A percentile compares a stretch with the other conserved stretches of the same genome.
Conservation (phyloP, 1,140 invertebrate genomes). For the Dendroctonus valens region DNA sequence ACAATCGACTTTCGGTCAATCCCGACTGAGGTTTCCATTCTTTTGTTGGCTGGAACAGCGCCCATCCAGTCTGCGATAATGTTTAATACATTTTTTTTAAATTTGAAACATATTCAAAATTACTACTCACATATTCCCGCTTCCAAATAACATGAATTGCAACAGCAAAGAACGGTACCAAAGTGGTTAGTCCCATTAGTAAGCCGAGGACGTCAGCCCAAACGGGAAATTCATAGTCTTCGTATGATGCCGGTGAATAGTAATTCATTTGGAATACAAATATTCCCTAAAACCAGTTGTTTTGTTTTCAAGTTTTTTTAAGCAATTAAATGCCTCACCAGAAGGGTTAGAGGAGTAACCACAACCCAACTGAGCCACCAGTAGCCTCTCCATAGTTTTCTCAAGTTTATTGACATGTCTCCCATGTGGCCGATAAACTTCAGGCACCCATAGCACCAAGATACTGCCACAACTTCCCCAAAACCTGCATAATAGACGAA, state of each 20-base stretch:
- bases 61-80: constrained; percentile 43
- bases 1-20: constrained; percentile 31
- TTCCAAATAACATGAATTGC: constrained; percentile 54
- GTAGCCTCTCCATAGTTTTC: constrained; percentile 52
- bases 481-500: constrained; percentile 52
- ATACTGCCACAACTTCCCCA: constrained; percentile 65
- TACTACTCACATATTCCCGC: constrained; percentile 48
- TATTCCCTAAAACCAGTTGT: constrained; percentile 57
- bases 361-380: constrained; percentile 60
- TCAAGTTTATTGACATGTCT: constrained; percentile 55
- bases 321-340: constrained; percentile 49
- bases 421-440: constrained; percentile 57
- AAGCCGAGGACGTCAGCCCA: constrained; percentile 70
- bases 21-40: constrained; percentile 47
- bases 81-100: not conserved
- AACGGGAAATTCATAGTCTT: constrained; percentile 62
- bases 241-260: constrained; percentile 59
- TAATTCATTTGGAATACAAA: constrained; percentile 67
- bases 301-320: not conserved
- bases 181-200: constrained; percentile 64
- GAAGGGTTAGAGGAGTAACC: constrained; percentile 55
- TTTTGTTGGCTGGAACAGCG: constrained; percentile 45
- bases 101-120: not conserved
- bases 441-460: constrained; percentile 71
- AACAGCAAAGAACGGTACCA: constrained; percentile 62